Evolutionary conservation across 2,888 invertebrate genomes (phyloP).

Genomic region (Pilophorus perplexus): DNA sequence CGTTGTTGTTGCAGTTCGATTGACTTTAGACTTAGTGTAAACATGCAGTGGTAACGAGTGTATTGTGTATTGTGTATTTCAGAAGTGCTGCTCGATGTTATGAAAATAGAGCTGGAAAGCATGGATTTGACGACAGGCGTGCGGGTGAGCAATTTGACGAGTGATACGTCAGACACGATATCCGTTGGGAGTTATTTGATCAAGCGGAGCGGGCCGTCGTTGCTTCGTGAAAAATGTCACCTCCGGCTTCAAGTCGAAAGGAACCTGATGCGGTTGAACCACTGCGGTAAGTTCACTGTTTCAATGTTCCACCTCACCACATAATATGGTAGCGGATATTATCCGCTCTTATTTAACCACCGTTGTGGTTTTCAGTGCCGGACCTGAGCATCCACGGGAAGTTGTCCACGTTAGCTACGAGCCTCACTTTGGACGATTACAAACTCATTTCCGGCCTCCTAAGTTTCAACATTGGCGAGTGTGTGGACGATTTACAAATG

Average conservation of each 20-base stretch:
- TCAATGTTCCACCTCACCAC: conserved; percentile 41
- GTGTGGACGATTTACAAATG: conserved; percentile 63
- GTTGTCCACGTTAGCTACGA: conserved; percentile 78
- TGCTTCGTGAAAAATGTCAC: conserved; percentile 79
- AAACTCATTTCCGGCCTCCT: conserved; percentile 82
- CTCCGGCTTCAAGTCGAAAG: conserved; percentile 77
- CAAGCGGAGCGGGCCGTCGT: conserved; percentile 61
- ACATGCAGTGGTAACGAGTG: too few species aligned
- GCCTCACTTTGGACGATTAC: conserved; percentile 81
- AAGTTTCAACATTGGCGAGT: conserved; percentile 85
- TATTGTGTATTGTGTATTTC: too few species aligned
- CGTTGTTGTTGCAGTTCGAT: too few species aligned
- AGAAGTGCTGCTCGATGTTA: conserved; percentile 62
- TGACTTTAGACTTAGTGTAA: too few species aligned
- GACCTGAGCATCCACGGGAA: conserved; percentile 83
- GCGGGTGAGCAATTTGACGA: conserved; percentile 50
- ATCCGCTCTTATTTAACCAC: too few species aligned
- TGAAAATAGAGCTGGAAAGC: conserved; percentile 68
- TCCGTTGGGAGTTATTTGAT: conserved; percentile 57
- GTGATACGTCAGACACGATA: conserved; percentile 32
- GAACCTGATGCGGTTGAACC: conserved; percentile 65
- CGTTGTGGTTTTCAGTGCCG: conserved; percentile 58
- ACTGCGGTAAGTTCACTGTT: conserved; percentile 50
- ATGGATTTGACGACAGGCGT: conserved; percentile 73
- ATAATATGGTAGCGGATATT: too few species aligned